phyloP scores from a whole-genome alignment of 2,113 vertebrate genomes.

The Fregata magnificens region DNA sequence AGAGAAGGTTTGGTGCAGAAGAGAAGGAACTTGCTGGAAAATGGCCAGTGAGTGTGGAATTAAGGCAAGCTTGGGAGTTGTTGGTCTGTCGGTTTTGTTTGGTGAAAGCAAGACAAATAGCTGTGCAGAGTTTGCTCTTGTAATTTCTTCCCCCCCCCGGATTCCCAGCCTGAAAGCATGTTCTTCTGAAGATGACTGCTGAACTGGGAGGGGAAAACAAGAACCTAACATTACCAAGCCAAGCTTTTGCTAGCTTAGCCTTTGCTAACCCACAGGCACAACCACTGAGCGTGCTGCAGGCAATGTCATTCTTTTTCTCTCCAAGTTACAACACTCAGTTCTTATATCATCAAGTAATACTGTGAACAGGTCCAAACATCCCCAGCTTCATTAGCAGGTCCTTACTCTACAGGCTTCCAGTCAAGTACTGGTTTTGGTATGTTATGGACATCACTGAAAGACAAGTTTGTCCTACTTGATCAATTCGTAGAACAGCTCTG shows the following conservation, averaged over 20 bases:
- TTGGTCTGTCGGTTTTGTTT: neutral
- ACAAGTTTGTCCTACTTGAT: neutral
- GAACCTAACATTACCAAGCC: neutral
- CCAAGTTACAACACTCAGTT: neutral
- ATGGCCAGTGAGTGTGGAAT: neutral
- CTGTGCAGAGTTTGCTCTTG: neutral
- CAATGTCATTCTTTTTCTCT: neutral
- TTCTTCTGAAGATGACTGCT: neutral
- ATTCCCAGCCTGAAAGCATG: neutral
- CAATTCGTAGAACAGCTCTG: neutral
- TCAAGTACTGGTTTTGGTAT: neutral
- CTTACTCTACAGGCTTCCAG: neutral
- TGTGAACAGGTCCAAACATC: neutral
- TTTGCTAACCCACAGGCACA: neutral
- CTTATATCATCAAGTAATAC: neutral
- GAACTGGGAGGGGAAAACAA: neutral
- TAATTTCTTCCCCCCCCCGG: neutral
- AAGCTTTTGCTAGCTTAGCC: neutral
- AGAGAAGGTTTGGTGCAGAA: neutral
- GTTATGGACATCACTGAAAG: neutral
- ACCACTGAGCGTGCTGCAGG: neutral
- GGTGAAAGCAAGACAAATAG: neutral
- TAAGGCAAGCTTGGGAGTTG: neutral
- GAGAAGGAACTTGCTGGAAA: neutral
- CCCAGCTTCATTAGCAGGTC: neutral